phyloP scores from a whole-genome alignment of 1,140 invertebrate species.

The Scaptomyza pallida region DNA sequence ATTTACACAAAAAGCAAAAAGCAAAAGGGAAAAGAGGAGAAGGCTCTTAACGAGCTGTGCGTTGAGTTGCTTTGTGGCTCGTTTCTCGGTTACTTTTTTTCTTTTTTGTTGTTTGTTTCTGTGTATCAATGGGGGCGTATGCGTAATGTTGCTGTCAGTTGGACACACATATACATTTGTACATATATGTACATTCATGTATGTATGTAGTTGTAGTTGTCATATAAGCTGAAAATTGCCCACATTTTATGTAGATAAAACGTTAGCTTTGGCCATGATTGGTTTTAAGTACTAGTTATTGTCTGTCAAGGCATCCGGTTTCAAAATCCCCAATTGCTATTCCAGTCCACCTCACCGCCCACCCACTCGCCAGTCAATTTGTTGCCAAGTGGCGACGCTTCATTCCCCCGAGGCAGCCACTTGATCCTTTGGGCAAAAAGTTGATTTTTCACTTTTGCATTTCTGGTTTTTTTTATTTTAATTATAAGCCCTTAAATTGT shows the following conservation, averaged over 20 bases:
- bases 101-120: neutral
- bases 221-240: slow-evolving; percentile 2
- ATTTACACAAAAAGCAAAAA: neutral
- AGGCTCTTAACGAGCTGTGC: slow-evolving; percentile 36
- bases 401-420: neutral
- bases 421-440: slow-evolving; percentile 4
- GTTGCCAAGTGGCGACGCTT: neutral
- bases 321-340: neutral
- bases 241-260: neutral
- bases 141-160: slow-evolving; percentile 49
- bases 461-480: slow-evolving; percentile 3
- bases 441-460: neutral
- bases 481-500: slow-evolving; percentile 47
- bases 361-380: slow-evolving; percentile 1
- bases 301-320: neutral
- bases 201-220: neutral
- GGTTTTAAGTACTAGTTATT: neutral
- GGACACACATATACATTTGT: too few relatives aligned
- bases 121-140: slow-evolving; percentile 21
- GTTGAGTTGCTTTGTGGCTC: slow-evolving; percentile 35
- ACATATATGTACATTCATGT: neutral
- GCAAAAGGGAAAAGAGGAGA: neutral
- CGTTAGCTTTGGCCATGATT: too few relatives aligned
- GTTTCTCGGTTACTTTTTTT: neutral
- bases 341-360: neutral